Evolutionary conservation across 2,888 invertebrate species (phyloP), one percentile per base, ranked within the genome.

Genomic region (Eupeodes latifasciatus): DNA sequence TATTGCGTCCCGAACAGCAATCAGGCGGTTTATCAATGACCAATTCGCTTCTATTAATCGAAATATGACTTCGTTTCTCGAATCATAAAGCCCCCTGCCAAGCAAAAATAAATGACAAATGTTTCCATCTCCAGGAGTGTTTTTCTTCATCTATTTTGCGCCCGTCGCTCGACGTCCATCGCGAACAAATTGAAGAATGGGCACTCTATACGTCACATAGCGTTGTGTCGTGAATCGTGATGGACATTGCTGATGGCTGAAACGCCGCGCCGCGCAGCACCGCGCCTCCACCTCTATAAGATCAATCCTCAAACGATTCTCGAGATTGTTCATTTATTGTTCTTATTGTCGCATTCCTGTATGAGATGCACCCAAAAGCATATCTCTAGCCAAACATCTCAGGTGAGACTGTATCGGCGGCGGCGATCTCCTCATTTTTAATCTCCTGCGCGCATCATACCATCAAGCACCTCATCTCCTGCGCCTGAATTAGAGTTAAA

Each of bases 121-220:
- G 77, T 82, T 49, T 59, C 44, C 49, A 64, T 44, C 19, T 14
- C 12, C 11, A n/a, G 16, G 14, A 9, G 47, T 14, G 16, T 40
- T 1, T 19, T 5, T 34, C 6, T 40, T 19, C 44, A 57, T 72
- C 57, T 40, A 69, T 53, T 71, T 71, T 9, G 19, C 44, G 27
- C 64, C 27, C 53, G n/a, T 66, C 16, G 74, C 4, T 5, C 19
- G 53, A 40, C 40, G 57, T 34, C 11, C 27, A 53, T 59, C 27
- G 78, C 36, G 69, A 85, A 85, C 67, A 89, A 89, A 85, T 81
- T 85, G 85, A 89, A 61, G 85, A 85, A 88, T 85, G 78, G 75
- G 81, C 78, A 88, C 75, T 71, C 64, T 84, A 59, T 74, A 67
- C 67, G 36, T 14, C 49, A 27, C 27, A 27, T 27, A 27, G 27